These are phyloP conservation scores for Brachionus asplanchnoidis DNA, from an alignment of 1,140 invertebrate genomes.

Conservation along the genomic window DNA sequence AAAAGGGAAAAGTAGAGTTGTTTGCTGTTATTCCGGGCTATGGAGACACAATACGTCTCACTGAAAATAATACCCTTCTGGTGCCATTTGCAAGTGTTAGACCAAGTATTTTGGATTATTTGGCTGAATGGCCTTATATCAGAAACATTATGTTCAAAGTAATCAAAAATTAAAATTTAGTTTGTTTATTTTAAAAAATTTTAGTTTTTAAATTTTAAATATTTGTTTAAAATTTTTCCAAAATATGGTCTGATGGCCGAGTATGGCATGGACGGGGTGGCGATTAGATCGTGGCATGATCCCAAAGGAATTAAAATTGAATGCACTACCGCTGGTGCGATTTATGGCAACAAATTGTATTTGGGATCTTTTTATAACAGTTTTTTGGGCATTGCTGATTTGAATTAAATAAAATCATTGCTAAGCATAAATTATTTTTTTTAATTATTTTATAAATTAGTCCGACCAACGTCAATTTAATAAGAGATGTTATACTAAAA, in stretches of 20 bases:
- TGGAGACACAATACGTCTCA: slow-evolving; percentile 35
- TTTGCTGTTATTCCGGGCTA: neutral
- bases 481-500: too few species aligned
- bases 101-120: neutral
- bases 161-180: neutral
- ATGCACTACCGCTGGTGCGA: neutral
- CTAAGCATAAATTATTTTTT: neutral
- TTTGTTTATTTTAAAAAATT: neutral
- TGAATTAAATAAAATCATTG: neutral
- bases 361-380: slow-evolving; percentile 28
- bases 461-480: neutral
- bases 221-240: neutral
- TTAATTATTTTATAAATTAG: neutral
- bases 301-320: neutral
- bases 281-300: slow-evolving; percentile 25
- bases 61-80: neutral
- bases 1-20: neutral
- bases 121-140: neutral
- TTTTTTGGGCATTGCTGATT: slow-evolving; percentile 21
- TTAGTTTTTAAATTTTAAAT: slow-evolving; percentile 21
- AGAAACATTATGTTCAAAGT: slow-evolving; percentile 10
- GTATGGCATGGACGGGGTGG: slow-evolving; percentile 24
- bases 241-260: slow-evolving; percentile 25
- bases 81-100: neutral
- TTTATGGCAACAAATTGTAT: slow-evolving; percentile 23